Conservation (phyloP, 2,113 vertebrate genomes). For the Butorides virescens region DNA sequence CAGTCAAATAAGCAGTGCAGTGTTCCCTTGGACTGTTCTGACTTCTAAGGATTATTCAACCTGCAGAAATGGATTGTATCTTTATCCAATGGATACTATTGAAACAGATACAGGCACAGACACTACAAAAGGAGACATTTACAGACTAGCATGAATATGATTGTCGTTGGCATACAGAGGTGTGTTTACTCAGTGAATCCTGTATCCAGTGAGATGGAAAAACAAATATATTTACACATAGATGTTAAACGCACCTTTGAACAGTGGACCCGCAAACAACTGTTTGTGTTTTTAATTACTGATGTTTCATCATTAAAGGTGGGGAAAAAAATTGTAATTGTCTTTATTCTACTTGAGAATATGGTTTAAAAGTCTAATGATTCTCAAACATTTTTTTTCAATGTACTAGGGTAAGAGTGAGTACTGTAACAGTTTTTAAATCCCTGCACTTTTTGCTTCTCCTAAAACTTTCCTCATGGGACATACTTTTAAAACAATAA, state of each 20-base stretch:
- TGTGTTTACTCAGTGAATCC: conserved; percentile 10
- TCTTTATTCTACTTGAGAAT: background rate
- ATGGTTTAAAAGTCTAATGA: background rate
- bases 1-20: conserved; percentile 35
- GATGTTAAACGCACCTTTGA: background rate
- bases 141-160: background rate
- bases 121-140: background rate
- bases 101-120: background rate
- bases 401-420: background rate
- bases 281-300: conserved; percentile 3
- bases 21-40: conserved; percentile 8
- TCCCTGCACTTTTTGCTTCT: background rate
- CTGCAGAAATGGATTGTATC: conserved; percentile 18
- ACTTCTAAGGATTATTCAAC: conserved; percentile 45
- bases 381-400: conserved; percentile 5
- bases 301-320: background rate
- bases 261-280: background rate
- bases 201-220: conserved; percentile 2
- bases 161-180: background rate
- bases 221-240: background rate
- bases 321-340: background rate
- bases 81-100: conserved; percentile 40
- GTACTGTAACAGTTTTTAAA: background rate
- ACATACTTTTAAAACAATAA: background rate
- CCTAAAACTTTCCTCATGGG: background rate